Evolutionary conservation across 1,140 invertebrate species (phyloP).

Genomic region (Panagrolaimus sp.): DNA sequence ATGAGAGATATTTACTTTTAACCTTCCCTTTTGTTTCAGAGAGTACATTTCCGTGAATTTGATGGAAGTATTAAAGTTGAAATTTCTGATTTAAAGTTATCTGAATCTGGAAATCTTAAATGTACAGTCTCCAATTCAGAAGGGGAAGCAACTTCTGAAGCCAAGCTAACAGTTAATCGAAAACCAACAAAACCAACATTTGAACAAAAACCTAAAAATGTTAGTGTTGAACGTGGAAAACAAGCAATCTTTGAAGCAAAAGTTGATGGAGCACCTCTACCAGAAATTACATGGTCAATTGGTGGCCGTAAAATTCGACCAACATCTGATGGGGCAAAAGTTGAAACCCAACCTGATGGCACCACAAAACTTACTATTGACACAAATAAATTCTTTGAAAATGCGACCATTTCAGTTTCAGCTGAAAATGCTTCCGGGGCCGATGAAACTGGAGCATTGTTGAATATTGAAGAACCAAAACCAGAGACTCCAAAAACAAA

Average conservation of each 20-base stretch:
- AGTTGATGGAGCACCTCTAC: constrained; percentile 41
- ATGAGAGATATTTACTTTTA: background rate
- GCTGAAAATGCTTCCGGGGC: constrained; percentile 46
- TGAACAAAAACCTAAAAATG: constrained; percentile 35
- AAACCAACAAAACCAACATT: constrained; percentile 39
- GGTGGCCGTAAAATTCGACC: constrained; percentile 31
- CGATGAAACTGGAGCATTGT: constrained; percentile 39
- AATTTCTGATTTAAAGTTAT: constrained; percentile 38
- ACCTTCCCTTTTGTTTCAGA: constrained; percentile 27
- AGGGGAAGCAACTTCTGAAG: constrained; percentile 36
- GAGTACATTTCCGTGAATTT: constrained; percentile 51
- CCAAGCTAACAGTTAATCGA: constrained; percentile 41
- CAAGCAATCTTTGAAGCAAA: constrained; percentile 49
- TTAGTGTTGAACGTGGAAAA: constrained; percentile 43
- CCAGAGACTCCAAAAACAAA: too few relatives aligned
- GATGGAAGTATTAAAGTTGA: constrained; percentile 54
- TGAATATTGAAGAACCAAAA: constrained; percentile 36
- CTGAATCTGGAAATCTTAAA: constrained; percentile 41
- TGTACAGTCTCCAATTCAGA: constrained; percentile 48
- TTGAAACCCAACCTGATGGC: constrained; percentile 36
- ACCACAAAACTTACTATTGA: constrained; percentile 42
- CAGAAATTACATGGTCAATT: constrained; percentile 49
- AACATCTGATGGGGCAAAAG: constrained; percentile 22
- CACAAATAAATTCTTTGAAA: constrained; percentile 38
- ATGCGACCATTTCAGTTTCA: constrained; percentile 38